These are phyloP conservation scores for Diplazon laetatorius DNA, from an alignment of 2,888 invertebrate species.

Conservation along the genomic window DNA sequence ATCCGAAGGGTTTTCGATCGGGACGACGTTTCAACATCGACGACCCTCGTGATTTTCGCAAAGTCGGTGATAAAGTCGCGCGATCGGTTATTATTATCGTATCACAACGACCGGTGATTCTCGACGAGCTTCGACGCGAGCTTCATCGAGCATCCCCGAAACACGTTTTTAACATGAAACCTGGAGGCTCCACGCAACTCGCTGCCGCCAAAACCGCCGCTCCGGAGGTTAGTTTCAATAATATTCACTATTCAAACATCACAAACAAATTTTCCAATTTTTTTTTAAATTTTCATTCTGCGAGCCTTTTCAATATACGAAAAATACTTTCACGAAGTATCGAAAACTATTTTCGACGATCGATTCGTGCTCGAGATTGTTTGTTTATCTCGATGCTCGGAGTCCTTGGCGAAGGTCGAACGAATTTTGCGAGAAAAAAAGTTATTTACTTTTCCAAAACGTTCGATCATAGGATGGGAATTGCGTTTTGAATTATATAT, in stretches of 20 bases:
- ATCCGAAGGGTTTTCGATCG: background rate
- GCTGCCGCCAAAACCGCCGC: slow-evolving; percentile 72
- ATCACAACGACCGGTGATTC: slow-evolving; percentile 1
- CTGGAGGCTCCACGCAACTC: slow-evolving; percentile 75
- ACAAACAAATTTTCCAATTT: no score
- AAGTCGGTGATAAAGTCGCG: no score
- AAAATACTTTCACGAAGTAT: background rate
- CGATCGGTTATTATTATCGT: no score
- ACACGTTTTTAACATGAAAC: slow-evolving; percentile 72
- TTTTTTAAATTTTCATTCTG: background rate
- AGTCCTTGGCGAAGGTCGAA: slow-evolving; percentile 21
- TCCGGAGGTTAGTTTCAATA: slow-evolving; percentile 79
- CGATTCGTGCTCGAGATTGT: background rate
- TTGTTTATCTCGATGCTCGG: background rate
- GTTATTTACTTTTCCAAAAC: background rate
- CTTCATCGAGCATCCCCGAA: slow-evolving; percentile 47
- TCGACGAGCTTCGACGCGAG: slow-evolving; percentile 47
- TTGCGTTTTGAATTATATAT: background rate
- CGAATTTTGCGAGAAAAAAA: slow-evolving; percentile 10
- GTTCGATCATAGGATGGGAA: background rate
- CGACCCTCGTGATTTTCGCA: no score
- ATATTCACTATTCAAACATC: no score
- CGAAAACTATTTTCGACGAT: background rate
- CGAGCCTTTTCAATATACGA: background rate
- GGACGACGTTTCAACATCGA: background rate